Base-by-base conservation (phyloP, 2,888 invertebrate species). In the Lasioglossum calceatum region DNA sequence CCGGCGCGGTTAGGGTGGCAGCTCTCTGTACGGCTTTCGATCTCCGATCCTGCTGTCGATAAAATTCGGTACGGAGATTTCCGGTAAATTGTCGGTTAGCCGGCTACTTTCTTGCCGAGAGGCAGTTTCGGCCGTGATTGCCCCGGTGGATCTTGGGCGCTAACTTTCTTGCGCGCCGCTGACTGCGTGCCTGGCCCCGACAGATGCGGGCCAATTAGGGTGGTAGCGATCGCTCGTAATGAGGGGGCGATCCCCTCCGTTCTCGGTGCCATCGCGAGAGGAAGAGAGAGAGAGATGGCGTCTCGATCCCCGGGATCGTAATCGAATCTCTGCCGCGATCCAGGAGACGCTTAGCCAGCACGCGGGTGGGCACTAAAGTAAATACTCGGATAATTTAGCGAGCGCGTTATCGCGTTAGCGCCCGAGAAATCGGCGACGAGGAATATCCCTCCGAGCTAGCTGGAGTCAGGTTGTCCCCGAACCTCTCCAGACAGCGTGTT, bases 191-290 rank as follows among this genome's bases (percentile, higher is more conserved):
- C 44, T 79, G 61, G 67, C 39, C 12, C 73, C 64, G 82, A 76
- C 84, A 67, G 88, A 88, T 84, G 88, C 42, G 71, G 42, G 81
- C 77, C 77, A 88, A 89, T 89, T 84, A 89, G 81, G 88, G 77
- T 76, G 85, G 83, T 79, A 81, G 80, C 79, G 64, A 84, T 86
- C 77, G 79, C 78, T 78, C 4, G 72, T 85, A 84, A 88, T 61
- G 81, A 87, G 71, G 82, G 82, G 79, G 36, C 36, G 23, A 23
- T 36, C 67, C 54, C 27, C 23, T 44, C 36, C 23, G 58, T 1
- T 58, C n/a, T n/a, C 58, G 0, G 12, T 58, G 10, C 58, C 4
- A 58, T 10, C 58, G 50, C 23, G 58, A 58, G 12, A n/a, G 12
- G 12, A 4, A 58, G 54, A 10, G 54, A 10, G 12, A 54, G 23